A percentile compares a stretch with the other conserved stretches of the same genome.
These are phyloP conservation scores for Oryzias sinensis DNA, from an alignment of 2,797 vertebrate species.

Conservation along the genomic window DNA sequence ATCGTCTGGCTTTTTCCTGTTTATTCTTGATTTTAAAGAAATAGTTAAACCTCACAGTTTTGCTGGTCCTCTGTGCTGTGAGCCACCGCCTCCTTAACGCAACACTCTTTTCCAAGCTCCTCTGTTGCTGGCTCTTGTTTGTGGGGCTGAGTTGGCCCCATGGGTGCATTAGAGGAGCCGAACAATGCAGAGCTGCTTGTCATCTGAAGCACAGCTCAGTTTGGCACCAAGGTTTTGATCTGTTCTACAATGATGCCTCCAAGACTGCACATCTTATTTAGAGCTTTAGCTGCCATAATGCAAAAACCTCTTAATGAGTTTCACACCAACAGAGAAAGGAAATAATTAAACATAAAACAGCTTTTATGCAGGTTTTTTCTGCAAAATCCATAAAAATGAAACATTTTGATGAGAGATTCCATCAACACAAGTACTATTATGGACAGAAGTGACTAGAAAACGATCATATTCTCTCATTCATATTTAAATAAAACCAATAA, in stretches of 20 bases:
- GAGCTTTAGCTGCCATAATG: conserved; percentile 1
- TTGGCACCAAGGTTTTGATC: conserved; percentile 38
- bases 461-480: too few species aligned
- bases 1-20: conserved; percentile 10
- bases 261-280: conserved; percentile 12
- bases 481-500: too few species aligned
- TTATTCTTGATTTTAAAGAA: conserved; percentile 6
- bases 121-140: conserved; percentile 33
- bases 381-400: too few species aligned
- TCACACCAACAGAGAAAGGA: not conserved
- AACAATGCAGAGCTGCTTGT: conserved; percentile 58
- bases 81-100: conserved; percentile 10
- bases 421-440: too few species aligned
- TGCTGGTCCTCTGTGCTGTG: conserved; percentile 17
- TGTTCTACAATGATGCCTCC: conserved; percentile 10
- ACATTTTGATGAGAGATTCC: too few species aligned
- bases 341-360: not conserved
- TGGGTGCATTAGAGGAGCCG: conserved; percentile 46
- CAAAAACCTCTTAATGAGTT: not conserved
- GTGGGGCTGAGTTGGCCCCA: conserved; percentile 34
- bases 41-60: conserved; percentile 7
- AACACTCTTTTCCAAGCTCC: conserved; percentile 24
- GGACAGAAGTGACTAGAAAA: too few species aligned
- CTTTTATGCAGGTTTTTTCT: not conserved
- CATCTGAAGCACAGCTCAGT: conserved; percentile 24